Conservation (phyloP, 2,888 invertebrate species). For the Caenorhabditis macrosperma region DNA sequence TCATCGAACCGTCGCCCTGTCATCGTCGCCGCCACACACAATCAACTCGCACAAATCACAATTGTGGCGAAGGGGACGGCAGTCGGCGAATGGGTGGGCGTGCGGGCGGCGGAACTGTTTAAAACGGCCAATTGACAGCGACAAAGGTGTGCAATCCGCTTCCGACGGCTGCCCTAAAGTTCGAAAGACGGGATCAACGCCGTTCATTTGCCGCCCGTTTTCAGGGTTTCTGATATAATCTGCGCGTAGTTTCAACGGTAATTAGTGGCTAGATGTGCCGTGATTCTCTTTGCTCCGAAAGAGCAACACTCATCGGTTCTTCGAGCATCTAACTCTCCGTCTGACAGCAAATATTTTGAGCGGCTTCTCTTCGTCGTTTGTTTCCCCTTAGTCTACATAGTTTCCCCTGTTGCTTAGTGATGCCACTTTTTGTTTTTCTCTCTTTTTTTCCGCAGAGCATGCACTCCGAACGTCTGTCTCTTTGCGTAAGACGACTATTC, state of each 20-base stretch:
- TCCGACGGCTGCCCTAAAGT: neutral
- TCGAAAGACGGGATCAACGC: conserved; percentile 14
- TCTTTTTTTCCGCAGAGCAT: neutral
- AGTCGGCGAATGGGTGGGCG: conserved; percentile 42
- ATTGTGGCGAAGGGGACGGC: neutral
- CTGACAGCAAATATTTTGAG: neutral
- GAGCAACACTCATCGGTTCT: too few species aligned
- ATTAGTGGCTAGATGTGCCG: neutral
- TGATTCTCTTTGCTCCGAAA: too few species aligned
- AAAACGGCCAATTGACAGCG: conserved; percentile 12
- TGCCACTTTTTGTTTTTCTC: neutral
- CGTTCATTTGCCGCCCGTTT: neutral
- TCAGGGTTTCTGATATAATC: neutral
- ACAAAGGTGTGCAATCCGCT: conserved; percentile 20
- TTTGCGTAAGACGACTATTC: neutral
- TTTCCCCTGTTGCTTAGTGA: neutral
- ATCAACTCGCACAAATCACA: conserved; percentile 34
- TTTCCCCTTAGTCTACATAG: neutral
- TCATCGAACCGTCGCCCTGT: conserved; percentile 19
- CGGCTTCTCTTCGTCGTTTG: conserved; percentile 1
- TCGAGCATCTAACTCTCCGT: too few species aligned
- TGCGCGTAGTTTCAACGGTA: neutral
- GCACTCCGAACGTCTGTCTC: neutral
- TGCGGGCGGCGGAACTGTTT: conserved; percentile 45
- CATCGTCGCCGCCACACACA: conserved; percentile 8